Evolutionary conservation across 2,888 invertebrate species (phyloP).

Genomic region (Periphyllus acericola): DNA sequence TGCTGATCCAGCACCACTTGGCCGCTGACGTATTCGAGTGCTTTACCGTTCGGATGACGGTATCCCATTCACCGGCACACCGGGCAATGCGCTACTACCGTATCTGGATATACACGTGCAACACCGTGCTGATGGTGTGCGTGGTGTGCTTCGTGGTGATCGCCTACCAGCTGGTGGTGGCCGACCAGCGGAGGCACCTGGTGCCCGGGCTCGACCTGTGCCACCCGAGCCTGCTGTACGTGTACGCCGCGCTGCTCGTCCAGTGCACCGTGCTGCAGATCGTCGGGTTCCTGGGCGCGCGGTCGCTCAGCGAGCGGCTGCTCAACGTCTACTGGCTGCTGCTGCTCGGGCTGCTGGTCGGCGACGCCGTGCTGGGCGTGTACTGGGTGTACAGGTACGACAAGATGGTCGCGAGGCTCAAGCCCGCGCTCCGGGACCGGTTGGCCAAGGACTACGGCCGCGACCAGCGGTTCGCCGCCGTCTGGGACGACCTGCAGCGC

Average conservation of each 20-base stretch:
- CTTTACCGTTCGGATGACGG: constrained; percentile 64
- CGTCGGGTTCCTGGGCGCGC: constrained; percentile 83
- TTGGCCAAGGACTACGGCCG: constrained; percentile 71
- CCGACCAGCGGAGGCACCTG: constrained; percentile 77
- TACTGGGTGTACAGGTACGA: constrained; percentile 87
- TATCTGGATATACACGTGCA: constrained; percentile 93
- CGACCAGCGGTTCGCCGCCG: constrained; percentile 74
- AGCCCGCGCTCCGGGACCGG: constrained; percentile 74
- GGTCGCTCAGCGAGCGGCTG: constrained; percentile 81
- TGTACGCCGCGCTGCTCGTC: constrained; percentile 81
- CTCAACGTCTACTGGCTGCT: constrained; percentile 87
- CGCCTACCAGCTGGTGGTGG: constrained; percentile 66
- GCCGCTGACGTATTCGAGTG: constrained; percentile 57
- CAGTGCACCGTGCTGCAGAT: constrained; percentile 77
- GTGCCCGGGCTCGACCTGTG: constrained; percentile 80
- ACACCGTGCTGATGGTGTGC: constrained; percentile 85
- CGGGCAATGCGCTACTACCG: constrained; percentile 82
- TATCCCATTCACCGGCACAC: constrained; percentile 65
- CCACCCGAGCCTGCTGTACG: constrained; percentile 86
- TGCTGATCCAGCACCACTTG: constrained; percentile 64
- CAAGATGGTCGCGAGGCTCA: constrained; percentile 78
- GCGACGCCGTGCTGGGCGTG: constrained; percentile 84
- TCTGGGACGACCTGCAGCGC: constrained; percentile 81
- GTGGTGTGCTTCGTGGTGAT: constrained; percentile 73
- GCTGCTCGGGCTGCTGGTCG: constrained; percentile 80